A percentile compares a stretch with the other conserved stretches of the same genome.
phyloP scores from a whole-genome alignment of 2,888 invertebrate species.

The Hyalella azteca region DNA sequence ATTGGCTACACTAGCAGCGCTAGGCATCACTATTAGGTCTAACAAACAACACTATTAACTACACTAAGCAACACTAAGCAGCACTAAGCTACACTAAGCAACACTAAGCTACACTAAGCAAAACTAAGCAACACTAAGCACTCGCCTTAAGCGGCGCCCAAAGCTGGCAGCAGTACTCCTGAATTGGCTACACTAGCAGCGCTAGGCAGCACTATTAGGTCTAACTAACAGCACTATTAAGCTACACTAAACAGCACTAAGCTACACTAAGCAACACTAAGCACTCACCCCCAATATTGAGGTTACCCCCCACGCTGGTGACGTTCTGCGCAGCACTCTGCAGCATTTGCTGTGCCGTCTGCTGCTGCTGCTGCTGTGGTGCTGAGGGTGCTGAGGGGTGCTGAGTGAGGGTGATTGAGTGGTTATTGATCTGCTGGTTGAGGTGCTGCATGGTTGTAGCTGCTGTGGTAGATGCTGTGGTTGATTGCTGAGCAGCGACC shows the following conservation, averaged over 20 bases:
- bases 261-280: neutral
- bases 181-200: too few relatives aligned
- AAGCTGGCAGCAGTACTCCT: too few relatives aligned
- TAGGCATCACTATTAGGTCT: too few relatives aligned
- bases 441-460: constrained; percentile 62
- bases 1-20: too few relatives aligned
- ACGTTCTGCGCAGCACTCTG: constrained; percentile 23
- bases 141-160: too few relatives aligned
- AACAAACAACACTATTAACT: too few relatives aligned
- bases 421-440: constrained; percentile 57
- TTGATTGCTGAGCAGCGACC: constrained; percentile 62
- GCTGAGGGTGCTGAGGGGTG: constrained; percentile 42
- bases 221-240: too few relatives aligned
- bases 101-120: too few relatives aligned
- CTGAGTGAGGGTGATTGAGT: constrained; percentile 29
- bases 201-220: too few relatives aligned
- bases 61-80: too few relatives aligned
- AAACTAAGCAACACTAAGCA: neutral
- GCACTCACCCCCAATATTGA: constrained; percentile 27
- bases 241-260: too few relatives aligned
- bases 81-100: too few relatives aligned
- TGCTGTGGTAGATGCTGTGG: constrained; percentile 61
- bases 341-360: constrained; percentile 37
- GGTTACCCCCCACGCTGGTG: neutral
- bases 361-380: constrained; percentile 46